Base-by-base conservation (phyloP, 2,797 vertebrate genomes). In the Hipposideros larvatus region DNA sequence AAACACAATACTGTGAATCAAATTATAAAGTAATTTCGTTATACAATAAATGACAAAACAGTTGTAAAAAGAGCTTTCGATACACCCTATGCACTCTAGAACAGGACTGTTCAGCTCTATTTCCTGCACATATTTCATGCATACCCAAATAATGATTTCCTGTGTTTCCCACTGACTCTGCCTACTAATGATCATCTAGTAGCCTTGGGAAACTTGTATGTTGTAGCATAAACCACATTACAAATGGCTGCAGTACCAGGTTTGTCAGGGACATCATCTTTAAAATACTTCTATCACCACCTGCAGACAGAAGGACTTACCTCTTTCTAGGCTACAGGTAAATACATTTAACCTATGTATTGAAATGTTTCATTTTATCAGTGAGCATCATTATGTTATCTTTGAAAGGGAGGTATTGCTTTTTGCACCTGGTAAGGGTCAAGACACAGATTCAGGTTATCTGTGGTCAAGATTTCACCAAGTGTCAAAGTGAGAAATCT, bases 291-390 rank as follows among this genome's bases (percentile, higher is more conserved):
- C 46, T 57, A 31, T 37, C 16, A 87, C 16, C 26, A 77, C 5
- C n/a, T 77, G n/a, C 9, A 15, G 63, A 28, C 19, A 90, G 6
- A 82, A 63, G 28, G 48, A 90, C n/a, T 61, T 77, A 84, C 51
- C 28, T 61, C 4, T 61, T 77, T 51, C 61, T 78, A 70, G 28
- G 43, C 79, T 61, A 70, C n/a, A 87, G 70, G 34, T 22, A 88
- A 88, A 65, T 28, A 88, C 31, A 65, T 68, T 70, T 77, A 90
- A 84, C 41, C 21, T 74, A 75, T n/a, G 6, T 87, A 22, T 70
- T 93, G n/a, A 86, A 86, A 93, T 87, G 61, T n/a, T 70, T 78
- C 48, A 87, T 51, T 79, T 75, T 65, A 92, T 65, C 46, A 75
- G 8, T 75, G 19, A 84, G 70, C n/a, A 41, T 34, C 59, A 91